These are phyloP conservation scores for Arctopsyche grandis DNA, from an alignment of 1,140 invertebrate species.

Conservation along the genomic window DNA sequence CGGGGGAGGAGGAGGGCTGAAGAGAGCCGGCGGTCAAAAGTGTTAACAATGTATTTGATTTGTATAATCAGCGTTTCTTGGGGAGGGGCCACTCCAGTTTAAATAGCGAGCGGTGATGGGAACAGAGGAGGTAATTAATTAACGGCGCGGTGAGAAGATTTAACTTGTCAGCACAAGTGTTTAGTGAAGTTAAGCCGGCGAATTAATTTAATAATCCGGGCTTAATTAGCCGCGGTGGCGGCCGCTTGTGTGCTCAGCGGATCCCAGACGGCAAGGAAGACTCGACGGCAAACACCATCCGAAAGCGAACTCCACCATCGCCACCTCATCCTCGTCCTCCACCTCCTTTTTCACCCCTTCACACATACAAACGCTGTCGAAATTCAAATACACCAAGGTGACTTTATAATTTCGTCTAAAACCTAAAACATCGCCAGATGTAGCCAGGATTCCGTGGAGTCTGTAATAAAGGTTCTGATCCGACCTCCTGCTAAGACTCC, in stretches of 20 bases:
- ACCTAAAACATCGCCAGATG: too few relatives aligned
- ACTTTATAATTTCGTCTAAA: too few relatives aligned
- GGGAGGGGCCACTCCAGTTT: background rate
- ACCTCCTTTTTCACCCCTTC: background rate
- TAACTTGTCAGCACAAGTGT: conserved; percentile 53
- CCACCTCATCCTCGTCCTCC: background rate
- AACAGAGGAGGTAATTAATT: conserved; percentile 38
- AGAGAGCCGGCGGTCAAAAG: conserved; percentile 17
- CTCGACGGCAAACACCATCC: background rate
- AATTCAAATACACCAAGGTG: too few relatives aligned
- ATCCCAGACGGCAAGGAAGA: conserved; percentile 38
- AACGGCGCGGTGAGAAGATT: conserved; percentile 46
- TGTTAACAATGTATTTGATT: conserved; percentile 11
- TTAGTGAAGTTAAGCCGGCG: conserved; percentile 54
- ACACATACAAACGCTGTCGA: background rate
- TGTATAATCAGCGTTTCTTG: conserved; percentile 29
- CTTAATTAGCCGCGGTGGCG: conserved; percentile 48
- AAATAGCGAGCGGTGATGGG: background rate
- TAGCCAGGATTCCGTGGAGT: too few relatives aligned
- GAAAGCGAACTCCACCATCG: too few relatives aligned
- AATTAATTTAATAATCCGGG: conserved; percentile 55
- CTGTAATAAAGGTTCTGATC: too few relatives aligned
- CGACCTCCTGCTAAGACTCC: too few relatives aligned
- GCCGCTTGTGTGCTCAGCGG: conserved; percentile 55
- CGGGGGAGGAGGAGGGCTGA: too few relatives aligned